Base-by-base conservation (phyloP, 2,888 invertebrate species). In the Acheta domesticus region DNA sequence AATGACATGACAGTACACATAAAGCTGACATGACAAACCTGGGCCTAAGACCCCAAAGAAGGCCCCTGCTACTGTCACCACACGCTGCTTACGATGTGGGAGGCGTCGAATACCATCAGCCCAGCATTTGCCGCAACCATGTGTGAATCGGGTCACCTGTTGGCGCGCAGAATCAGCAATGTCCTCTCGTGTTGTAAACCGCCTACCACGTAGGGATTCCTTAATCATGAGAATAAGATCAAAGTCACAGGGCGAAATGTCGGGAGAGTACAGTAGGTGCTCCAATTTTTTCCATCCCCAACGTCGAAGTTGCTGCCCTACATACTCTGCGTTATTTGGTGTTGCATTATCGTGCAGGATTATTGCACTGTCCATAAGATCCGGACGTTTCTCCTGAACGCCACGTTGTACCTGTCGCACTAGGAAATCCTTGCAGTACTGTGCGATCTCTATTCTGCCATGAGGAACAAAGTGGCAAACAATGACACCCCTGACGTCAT, bases 1-100 rank as follows among this genome's bases (percentile, higher is more conserved):
- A n/a, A n/a, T n/a, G n/a, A n/a, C n/a, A n/a, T n/a, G n/a, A n/a
- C n/a, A n/a, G n/a, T n/a, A n/a, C n/a, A n/a, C n/a, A n/a, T n/a
- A n/a, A n/a, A n/a, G n/a, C n/a, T n/a, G n/a, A n/a, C n/a, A n/a
- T n/a, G n/a, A n/a, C n/a, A n/a, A n/a, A n/a, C n/a, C n/a, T n/a
- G n/a, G n/a, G n/a, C n/a, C n/a, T n/a, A n/a, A n/a, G n/a, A n/a
- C n/a, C n/a, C n/a, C n/a, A n/a, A n/a, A n/a, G n/a, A n/a, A n/a
- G n/a, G n/a, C n/a, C 62, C 62, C 62, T 62, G 62, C 62, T 62
- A 62, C 62, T 62, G 62, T 62, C 62, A 62, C 62, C 62, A 62
- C 62, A 62, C 62, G 62, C 62, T 62, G 62, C 62, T 16, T 62
- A 62, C 62, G 62, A 62, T 62, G 62, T 62, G 62, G 62, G 62